These are phyloP conservation scores for Drosophila pseudotalamancana DNA, from an alignment of 2,888 invertebrate species.

Conservation along the genomic window DNA sequence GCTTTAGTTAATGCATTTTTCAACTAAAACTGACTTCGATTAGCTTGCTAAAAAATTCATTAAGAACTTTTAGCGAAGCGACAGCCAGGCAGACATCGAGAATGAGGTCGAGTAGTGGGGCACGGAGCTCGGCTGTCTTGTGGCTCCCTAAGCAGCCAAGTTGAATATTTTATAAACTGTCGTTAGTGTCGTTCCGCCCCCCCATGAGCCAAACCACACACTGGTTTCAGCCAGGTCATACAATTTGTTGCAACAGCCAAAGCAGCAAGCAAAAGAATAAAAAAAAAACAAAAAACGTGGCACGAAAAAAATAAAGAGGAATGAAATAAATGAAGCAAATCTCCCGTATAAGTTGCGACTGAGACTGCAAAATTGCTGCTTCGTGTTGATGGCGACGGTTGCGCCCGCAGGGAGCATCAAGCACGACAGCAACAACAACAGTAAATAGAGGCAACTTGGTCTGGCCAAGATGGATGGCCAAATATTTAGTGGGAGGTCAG, in stretches of 20 bases:
- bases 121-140: neutral
- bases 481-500: constrained; percentile 71
- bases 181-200: constrained; percentile 55
- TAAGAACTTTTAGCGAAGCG: constrained; percentile 73
- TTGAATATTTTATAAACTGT: constrained; percentile 77
- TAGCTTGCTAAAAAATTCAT: constrained; percentile 75
- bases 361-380: constrained; percentile 61
- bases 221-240: constrained; percentile 50
- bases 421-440: constrained; percentile 16
- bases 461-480: constrained; percentile 68
- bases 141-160: constrained; percentile 46
- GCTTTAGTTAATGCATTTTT: constrained; percentile 68
- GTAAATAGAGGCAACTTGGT: constrained; percentile 47
- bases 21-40: constrained; percentile 72
- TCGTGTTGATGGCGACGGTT: constrained; percentile 75
- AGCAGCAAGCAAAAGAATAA: constrained; percentile 22
- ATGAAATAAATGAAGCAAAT: constrained; percentile 15
- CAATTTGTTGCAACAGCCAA: constrained; percentile 66
- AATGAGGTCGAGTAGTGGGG: neutral
- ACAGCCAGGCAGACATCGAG: constrained; percentile 17
- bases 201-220: neutral
- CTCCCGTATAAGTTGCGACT: constrained; percentile 43
- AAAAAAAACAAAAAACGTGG: constrained; percentile 47
- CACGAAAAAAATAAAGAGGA: constrained; percentile 26
- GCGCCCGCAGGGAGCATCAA: constrained; percentile 60